These are phyloP conservation scores for Hypercompe scribonia DNA, from an alignment of 2,888 invertebrate genomes.

Conservation along the genomic window DNA sequence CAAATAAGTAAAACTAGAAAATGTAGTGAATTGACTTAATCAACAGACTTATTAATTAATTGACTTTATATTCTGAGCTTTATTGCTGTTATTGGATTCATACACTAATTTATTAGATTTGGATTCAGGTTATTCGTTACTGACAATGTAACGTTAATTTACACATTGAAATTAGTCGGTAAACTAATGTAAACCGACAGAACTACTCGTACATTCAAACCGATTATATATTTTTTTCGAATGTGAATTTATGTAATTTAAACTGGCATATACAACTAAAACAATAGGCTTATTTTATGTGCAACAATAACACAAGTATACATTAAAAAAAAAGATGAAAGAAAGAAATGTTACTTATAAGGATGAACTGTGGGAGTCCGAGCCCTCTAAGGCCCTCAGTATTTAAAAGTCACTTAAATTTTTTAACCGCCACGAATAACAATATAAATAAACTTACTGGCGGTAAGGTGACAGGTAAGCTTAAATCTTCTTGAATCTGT, in stretches of 20 bases:
- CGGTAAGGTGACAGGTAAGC: slow-evolving; percentile 73
- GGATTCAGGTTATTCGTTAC: not conserved
- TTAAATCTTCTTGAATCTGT: slow-evolving; percentile 59
- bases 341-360: too few species aligned
- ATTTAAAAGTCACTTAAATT: not conserved
- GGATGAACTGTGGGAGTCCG: too few species aligned
- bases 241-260: too few species aligned
- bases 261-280: too few species aligned
- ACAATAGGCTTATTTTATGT: too few species aligned
- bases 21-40: too few species aligned
- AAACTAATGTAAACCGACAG: not conserved
- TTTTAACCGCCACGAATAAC: not conserved
- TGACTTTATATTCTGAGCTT: too few species aligned
- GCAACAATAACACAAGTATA: not conserved
- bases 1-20: too few species aligned
- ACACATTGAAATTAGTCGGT: not conserved
- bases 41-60: not conserved
- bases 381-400: too few species aligned
- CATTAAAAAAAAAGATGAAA: not conserved
- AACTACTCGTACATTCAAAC: not conserved
- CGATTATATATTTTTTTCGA: not conserved
- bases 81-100: too few species aligned
- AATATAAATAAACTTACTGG: slow-evolving; percentile 65
- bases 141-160: not conserved
- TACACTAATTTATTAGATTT: not conserved